Evolutionary conservation across 2,113 vertebrate species (phyloP).

Genomic region (Otocyon megalotis): DNA sequence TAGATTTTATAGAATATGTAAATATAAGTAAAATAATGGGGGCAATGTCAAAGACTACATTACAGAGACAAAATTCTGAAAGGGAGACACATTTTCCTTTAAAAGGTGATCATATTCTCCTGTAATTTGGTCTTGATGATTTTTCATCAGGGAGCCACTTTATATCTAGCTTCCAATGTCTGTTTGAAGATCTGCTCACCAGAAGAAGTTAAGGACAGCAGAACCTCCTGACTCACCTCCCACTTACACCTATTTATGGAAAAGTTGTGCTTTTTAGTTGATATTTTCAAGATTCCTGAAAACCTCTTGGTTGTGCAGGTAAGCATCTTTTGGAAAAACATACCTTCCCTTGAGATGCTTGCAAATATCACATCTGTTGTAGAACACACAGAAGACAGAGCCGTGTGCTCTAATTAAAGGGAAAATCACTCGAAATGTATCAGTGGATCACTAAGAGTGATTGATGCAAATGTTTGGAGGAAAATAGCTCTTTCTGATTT

Average conservation of each 20-base stretch:
- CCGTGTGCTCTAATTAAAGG: conserved; percentile 41
- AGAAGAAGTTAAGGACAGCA: not conserved
- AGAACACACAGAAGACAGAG: conserved; percentile 43
- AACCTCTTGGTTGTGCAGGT: conserved; percentile 32
- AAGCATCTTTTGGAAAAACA: conserved; percentile 59
- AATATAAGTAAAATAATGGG: not conserved
- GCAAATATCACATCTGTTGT: conserved; percentile 68
- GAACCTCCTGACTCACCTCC: not conserved
- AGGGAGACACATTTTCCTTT: not conserved
- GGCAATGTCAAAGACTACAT: not conserved
- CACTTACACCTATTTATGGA: not conserved
- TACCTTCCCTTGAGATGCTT: conserved; percentile 31
- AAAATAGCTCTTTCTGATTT: conserved; percentile 44
- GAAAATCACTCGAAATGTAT: conserved; percentile 58
- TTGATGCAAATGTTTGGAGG: not conserved
- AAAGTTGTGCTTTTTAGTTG: conserved; percentile 31
- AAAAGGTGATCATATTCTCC: not conserved
- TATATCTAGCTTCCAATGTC: not conserved
- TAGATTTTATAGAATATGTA: not conserved
- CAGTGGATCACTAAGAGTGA: conserved; percentile 8
- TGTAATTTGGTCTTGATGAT: not conserved
- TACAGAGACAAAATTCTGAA: not conserved
- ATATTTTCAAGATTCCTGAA: not conserved
- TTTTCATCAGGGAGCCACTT: not conserved
- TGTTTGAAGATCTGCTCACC: not conserved